Conservation (phyloP, 1,140 invertebrate species). For the Phenacoccus solenopsis region DNA sequence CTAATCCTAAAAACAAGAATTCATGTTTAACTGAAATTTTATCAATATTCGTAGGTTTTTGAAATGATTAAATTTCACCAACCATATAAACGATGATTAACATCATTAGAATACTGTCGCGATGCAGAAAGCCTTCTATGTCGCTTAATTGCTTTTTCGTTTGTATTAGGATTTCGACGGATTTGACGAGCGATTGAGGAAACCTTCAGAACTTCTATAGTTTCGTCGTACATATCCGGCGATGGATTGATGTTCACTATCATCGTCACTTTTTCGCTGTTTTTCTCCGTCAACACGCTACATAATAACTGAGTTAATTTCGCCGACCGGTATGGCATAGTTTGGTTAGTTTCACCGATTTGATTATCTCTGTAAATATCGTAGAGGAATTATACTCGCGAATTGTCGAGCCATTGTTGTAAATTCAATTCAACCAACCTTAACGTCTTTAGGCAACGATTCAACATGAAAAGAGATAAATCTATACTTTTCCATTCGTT, state of each 20-base stretch:
- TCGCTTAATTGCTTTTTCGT: background rate
- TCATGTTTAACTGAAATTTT: background rate
- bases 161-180: background rate
- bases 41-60: background rate
- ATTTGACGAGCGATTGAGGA: constrained; percentile 33
- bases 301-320: constrained; percentile 66
- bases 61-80: background rate
- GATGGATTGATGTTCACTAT: constrained; percentile 69
- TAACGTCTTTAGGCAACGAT: constrained; percentile 54
- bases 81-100: background rate
- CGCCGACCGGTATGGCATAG: constrained; percentile 62
- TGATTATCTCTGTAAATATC: constrained; percentile 35
- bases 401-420: background rate
- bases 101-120: too few relatives aligned
- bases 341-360: constrained; percentile 31
- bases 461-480: constrained; percentile 70
- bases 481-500: constrained; percentile 87
- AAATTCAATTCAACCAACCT: constrained; percentile 25
- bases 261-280: constrained; percentile 51
- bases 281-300: constrained; percentile 42
- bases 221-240: constrained; percentile 59
- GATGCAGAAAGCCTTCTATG: background rate
- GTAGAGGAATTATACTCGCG: background rate
- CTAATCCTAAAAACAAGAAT: too few relatives aligned
- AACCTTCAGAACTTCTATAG: constrained; percentile 42